phyloP scores from a whole-genome alignment of 2,797 vertebrate genomes.

The Erithacus rubecula region DNA sequence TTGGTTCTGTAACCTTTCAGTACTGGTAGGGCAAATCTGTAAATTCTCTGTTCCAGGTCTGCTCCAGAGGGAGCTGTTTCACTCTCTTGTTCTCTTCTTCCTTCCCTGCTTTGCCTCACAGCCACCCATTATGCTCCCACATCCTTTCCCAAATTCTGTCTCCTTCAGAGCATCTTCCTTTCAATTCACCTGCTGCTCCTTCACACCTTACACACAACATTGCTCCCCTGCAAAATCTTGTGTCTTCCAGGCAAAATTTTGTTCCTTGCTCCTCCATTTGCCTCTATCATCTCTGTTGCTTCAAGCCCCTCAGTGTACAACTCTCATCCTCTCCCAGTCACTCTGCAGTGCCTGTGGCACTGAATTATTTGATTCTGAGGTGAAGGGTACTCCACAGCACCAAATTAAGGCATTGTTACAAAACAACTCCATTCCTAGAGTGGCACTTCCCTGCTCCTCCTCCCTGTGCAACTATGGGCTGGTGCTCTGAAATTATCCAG shows the following conservation, averaged over 20 bases:
- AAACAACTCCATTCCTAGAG: background rate
- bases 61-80: background rate
- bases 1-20: background rate
- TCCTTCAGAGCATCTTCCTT: background rate
- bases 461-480: background rate
- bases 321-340: background rate
- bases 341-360: background rate
- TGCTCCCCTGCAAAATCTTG: background rate
- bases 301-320: background rate
- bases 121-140: background rate
- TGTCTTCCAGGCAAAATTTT: background rate
- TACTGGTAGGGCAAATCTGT: background rate
- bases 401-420: conserved; percentile 24
- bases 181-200: background rate
- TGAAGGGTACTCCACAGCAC: background rate
- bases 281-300: background rate
- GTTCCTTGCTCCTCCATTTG: background rate
- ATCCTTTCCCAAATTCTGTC: background rate
- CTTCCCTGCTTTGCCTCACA: background rate
- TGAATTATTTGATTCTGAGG: background rate
- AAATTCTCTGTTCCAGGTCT: background rate
- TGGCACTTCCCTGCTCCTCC: background rate
- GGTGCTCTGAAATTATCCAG: background rate
- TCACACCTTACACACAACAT: background rate
- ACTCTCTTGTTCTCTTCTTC: background rate